Evolutionary conservation across 2,797 vertebrate genomes (phyloP).

Genomic region (Arnoldichthys spilopterus): DNA sequence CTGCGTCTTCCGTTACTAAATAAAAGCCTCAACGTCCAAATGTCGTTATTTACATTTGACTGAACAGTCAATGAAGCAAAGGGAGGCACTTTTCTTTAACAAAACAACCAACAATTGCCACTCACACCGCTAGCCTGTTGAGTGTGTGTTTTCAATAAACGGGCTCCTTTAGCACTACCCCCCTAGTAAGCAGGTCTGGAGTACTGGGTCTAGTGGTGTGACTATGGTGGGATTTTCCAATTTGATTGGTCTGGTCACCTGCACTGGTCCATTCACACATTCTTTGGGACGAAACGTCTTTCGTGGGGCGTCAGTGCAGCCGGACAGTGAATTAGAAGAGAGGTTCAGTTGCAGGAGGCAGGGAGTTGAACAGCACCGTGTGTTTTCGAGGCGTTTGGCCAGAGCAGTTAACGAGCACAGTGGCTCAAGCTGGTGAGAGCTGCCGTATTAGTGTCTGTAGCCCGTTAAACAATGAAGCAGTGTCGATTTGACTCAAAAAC

Average conservation of each 20-base stretch:
- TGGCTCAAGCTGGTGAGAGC: neutral
- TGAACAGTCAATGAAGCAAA: slow-evolving; percentile 3
- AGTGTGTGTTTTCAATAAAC: neutral
- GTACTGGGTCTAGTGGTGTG: neutral
- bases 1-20: neutral
- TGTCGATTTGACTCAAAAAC: no score
- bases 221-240: neutral
- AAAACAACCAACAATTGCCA: neutral
- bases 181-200: neutral
- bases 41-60: slow-evolving; percentile 18
- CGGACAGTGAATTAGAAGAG: neutral
- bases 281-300: slow-evolving; percentile 23
- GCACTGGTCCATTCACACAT: slow-evolving; percentile 25
- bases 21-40: neutral
- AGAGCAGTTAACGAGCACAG: neutral
- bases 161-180: neutral
- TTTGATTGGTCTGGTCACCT: neutral
- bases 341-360: slow-evolving; percentile 12
- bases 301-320: neutral
- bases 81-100: slow-evolving; percentile 22
- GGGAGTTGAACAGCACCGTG: slow-evolving; percentile 2
- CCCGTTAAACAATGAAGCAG: neutral
- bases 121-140: slow-evolving; percentile 8
- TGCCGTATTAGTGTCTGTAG: neutral
- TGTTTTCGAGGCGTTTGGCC: neutral